Evolutionary conservation across 2,888 invertebrate genomes (phyloP).

Genomic region (Phengaris arion): DNA sequence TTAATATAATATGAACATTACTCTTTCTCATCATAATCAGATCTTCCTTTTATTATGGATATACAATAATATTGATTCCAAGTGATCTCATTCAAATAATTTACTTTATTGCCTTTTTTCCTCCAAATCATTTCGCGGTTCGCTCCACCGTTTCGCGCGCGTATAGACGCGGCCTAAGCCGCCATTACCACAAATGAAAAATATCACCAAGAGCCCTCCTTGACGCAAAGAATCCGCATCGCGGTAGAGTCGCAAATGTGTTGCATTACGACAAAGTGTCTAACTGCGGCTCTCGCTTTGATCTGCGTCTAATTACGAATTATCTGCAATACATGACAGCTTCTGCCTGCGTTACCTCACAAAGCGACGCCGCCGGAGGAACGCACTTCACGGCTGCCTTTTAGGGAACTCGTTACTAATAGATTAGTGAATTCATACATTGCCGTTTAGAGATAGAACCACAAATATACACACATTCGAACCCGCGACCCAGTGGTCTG

Average conservation of each 20-base stretch:
- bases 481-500: too few relatives aligned
- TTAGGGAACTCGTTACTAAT: conserved; percentile 5
- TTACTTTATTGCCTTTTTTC: not conserved
- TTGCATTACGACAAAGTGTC: conserved; percentile 20
- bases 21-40: too few relatives aligned
- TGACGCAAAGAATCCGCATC: conserved; percentile 26
- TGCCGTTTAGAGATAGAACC: not conserved
- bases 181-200: conserved; percentile 31
- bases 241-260: conserved; percentile 17
- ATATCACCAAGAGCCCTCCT: conserved; percentile 37
- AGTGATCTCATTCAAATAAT: not conserved
- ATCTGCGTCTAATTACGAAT: conserved; percentile 26
- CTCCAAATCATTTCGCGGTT: not conserved
- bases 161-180: conserved; percentile 1
- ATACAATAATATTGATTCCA: not conserved
- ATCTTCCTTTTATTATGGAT: too few relatives aligned
- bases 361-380: not conserved
- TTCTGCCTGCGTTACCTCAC: not conserved
- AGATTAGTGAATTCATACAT: not conserved
- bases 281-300: conserved; percentile 24
- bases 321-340: conserved; percentile 29
- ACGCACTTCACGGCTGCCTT: conserved; percentile 4
- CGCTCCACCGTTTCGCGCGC: not conserved
- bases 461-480: too few relatives aligned
- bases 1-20: too few relatives aligned